Base-by-base conservation (phyloP, 2,797 vertebrate species). In the Acropternis orthonyx region DNA sequence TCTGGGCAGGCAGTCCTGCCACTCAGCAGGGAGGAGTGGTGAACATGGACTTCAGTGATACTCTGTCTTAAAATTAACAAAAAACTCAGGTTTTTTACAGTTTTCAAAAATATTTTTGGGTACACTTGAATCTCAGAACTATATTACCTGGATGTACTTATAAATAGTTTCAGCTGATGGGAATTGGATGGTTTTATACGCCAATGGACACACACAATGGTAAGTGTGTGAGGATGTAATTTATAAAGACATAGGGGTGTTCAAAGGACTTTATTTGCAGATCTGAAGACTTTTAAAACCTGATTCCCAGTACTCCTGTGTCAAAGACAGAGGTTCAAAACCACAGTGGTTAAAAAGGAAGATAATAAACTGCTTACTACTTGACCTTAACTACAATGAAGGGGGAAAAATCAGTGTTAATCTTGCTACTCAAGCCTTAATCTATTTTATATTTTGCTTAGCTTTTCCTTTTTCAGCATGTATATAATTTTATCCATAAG, bases 281-380 rank as follows among this genome's bases (percentile, higher is more conserved):
- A 81, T 51, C 52, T 39, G 30, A 82, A 79, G 51, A 3, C 68
- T 84, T 83, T 73, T 36, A n/a, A 75, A 81, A 61, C 8, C 51
- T 30, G 59, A 76, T 69, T 93, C 52, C 58, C 88, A 77, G 62
- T 69, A 46, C 49, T 80, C 22, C 37, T n/a, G 21, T 76, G 82
- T 67, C 89, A 94, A 68, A 93, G 75, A 22, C 13, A 18, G 69
- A 76, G 41, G 23, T 67, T 85, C 43, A 56, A 95, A 92, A 51
- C 80, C 69, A 76, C 52, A 54, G n/a, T 71, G 59, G 37, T 63
- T 93, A 89, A 96, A 86, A 84, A 80, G 62, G 80, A 77, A 68
- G 61, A 43, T 79, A 95, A 92, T 88, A 85, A 93, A 92, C 76
- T 94, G 91, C 90, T 95, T 92, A 72, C 82, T 87, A 36, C 80